Evolutionary conservation across 1,140 invertebrate genomes (phyloP).

Genomic region (Drosophila gunungcola): DNA sequence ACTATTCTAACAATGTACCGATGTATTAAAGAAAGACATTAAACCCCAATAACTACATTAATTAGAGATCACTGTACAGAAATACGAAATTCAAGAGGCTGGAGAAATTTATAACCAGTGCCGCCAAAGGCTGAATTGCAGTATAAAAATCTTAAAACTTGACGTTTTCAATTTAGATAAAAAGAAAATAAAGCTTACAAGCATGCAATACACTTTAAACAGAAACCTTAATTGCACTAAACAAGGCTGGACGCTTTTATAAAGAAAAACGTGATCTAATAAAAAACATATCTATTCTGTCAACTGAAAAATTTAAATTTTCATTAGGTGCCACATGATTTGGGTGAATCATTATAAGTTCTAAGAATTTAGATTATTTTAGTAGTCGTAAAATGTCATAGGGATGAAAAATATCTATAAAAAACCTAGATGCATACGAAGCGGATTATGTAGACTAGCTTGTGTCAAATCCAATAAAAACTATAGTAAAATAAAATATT

Average conservation of each 20-base stretch:
- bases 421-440: slow-evolving; percentile 7
- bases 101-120: background rate
- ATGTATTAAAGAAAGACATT: too few species aligned
- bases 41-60: background rate
- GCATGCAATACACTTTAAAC: slow-evolving; percentile 9
- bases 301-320: slow-evolving; percentile 9
- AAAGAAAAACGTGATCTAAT: slow-evolving; percentile 19
- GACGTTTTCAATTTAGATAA: slow-evolving; percentile 24
- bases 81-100: slow-evolving; percentile 5
- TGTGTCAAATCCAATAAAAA: background rate
- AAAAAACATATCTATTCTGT: slow-evolving; percentile 8
- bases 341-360: slow-evolving; percentile 26
- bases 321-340: slow-evolving; percentile 32
- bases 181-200: slow-evolving; percentile 24
- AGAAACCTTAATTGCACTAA: background rate
- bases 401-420: slow-evolving; percentile 12
- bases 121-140: slow-evolving; percentile 27
- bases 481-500: background rate
- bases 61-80: slow-evolving; percentile 10
- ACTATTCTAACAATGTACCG: too few species aligned
- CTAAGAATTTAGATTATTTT: slow-evolving; percentile 14
- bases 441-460: background rate
- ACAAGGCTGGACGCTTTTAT: slow-evolving; percentile 4
- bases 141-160: slow-evolving; percentile 30
- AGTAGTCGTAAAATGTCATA: slow-evolving; percentile 3